Base-by-base conservation (phyloP, 2,888 invertebrate genomes). In the Cotesia congregata region DNA sequence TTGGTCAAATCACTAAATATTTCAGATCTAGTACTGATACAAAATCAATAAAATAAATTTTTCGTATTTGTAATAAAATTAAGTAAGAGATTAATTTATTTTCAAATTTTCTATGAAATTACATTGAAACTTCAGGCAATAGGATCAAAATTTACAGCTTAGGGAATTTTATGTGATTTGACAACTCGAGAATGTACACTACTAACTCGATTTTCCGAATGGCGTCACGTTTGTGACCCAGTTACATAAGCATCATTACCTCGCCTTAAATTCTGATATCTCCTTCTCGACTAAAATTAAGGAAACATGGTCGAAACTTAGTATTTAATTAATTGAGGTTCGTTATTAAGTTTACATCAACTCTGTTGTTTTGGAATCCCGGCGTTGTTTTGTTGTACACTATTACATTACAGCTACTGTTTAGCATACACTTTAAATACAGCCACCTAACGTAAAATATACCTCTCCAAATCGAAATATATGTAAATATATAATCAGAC, bases 321-420 rank as follows among this genome's bases (percentile, higher is more conserved):
- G 65, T 64, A 77, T 73, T 77, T 74, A 77, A 77, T 70, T 77
- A 77, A 73, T 77, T 73, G 73, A 69, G 68, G 61, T 64, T 73
- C 76, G 67, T 68, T 72, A 77, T 69, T 73, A 77, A 62, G 64
- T 77, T 72, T 73, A 61, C 72, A 67, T 73, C 59, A 67, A 73
- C 70, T 70, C 50, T 59, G 17, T 50, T 30, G 70, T 39, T 62
- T 64, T 39, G 40, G 20, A 41, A 64, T 65, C 64, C 40, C 20
- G 20, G 20, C 20, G 20, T 72, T 50, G 50, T 12, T 9, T 12
- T 50, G 12, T 50, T 50, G 12, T 50, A 59, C 65, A 59, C 65
- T 65, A n/a, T n/a, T 65, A 17, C 72, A 64, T 5, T 15, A 40
- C 50, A 65, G 30, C 38, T 64, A 59, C 72, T 40, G 40, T 39